A percentile compares a stretch with the other conserved stretches of the same genome.
These are phyloP conservation scores for Hybos culiciformis DNA, from an alignment of 2,888 invertebrate genomes.

Conservation along the genomic window DNA sequence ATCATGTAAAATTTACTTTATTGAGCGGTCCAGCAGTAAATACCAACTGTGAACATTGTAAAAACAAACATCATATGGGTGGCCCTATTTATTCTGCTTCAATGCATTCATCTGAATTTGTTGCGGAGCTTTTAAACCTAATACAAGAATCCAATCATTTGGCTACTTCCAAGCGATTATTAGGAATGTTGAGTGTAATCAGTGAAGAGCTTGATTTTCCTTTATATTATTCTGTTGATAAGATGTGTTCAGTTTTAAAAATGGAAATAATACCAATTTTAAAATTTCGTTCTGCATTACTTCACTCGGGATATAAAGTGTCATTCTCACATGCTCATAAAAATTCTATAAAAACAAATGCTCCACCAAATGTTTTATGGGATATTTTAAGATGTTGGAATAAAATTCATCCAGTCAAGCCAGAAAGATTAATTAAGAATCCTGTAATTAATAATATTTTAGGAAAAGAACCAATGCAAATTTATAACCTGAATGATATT, in stretches of 20 bases:
- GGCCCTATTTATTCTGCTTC: constrained; percentile 92
- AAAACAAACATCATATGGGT: constrained; percentile 64
- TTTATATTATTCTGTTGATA: constrained; percentile 74
- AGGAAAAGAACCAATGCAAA: constrained; percentile 36
- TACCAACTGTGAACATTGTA: constrained; percentile 60
- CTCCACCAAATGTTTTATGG: constrained; percentile 78
- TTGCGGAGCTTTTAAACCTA: constrained; percentile 46
- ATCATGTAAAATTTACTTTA: constrained; percentile 47
- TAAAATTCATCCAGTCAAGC: constrained; percentile 48
- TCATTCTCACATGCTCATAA: constrained; percentile 84
- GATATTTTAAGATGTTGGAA: constrained; percentile 80
- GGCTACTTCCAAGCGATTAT: constrained; percentile 59
- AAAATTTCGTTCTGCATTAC: constrained; percentile 65
- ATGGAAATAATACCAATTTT: constrained; percentile 55
- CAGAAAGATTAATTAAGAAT: constrained; percentile 41
- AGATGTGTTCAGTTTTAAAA: constrained; percentile 59
- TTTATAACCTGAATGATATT: constrained; percentile 35
- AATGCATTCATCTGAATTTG: constrained; percentile 68
- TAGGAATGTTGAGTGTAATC: constrained; percentile 69
- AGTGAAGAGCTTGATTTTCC: constrained; percentile 79
- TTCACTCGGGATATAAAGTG: constrained; percentile 81
- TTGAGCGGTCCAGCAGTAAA: constrained; percentile 56
- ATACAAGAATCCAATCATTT: constrained; percentile 38
- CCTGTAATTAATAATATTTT: constrained; percentile 39
- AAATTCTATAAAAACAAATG: constrained; percentile 83